Evolutionary conservation across 2,888 invertebrate species (phyloP), one percentile per base, ranked within the genome.

Genomic region (Caprella mutica): DNA sequence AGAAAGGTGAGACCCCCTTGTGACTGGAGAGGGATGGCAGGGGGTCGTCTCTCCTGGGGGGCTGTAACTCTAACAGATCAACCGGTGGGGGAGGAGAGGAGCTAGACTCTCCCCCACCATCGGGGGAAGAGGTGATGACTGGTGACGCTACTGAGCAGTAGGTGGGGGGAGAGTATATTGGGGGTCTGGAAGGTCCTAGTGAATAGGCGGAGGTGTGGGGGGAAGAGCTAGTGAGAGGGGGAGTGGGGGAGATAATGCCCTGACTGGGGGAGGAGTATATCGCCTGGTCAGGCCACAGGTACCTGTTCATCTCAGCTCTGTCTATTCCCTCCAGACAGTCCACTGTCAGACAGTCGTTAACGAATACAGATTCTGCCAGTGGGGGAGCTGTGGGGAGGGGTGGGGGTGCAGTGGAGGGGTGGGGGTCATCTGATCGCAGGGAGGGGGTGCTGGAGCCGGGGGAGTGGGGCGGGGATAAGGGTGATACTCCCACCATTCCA

Each of bases 291-390:
- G 63, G 63, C 43, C 56, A 50, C n/a, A 63, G 48, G 51, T 63
- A 63, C 39, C 55, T 57, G 50, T 63, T 63, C 63, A 63, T 63
- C 52, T 63, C 63, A 2, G 63, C 63, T 5, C 63, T 44, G 53
- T 63, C 63, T 42, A 63, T 63, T 33, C 33, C 52, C 35, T 63
- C 63, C 8, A 63, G 44, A 17, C 55, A 46, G 55, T 63, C 63
- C 3, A 35, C 46, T 3, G 52, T 46, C 14, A 63, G 50, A 38
- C 62, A 59, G 46, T 63, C 63, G 23, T 55, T 43, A 23, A 63
- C 63, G 29, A 59, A 60, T 17, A 48, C 59, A 1, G 39, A 38
- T 21, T 57, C 56, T 4, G 27, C 29, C 17, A 59, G 57, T 17
- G 27, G n/a, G n/a, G n/a, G n/a, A n/a, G n/a, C n/a, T n/a, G n/a